Base-by-base conservation (phyloP, 2,888 invertebrate species). In the Drosophila barbarae region DNA sequence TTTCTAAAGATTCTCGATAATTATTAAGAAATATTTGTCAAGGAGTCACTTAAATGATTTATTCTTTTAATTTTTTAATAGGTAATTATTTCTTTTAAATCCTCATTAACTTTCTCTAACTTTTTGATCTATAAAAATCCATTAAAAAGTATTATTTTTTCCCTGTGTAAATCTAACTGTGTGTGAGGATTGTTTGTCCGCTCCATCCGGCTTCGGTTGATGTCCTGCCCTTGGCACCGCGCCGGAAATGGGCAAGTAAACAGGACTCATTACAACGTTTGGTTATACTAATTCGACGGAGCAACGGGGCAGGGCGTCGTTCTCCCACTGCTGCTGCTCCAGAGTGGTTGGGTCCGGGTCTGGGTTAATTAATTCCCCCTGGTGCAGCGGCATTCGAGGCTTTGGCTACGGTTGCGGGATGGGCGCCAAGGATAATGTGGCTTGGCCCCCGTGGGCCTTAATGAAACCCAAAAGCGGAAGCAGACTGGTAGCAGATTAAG, bases 201-300 rank as follows among this genome's bases (percentile, higher is more conserved):
- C 32, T 36, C 50, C 73, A 83, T 74, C 74, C 61, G 64, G 74
- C 59, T 53, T 15, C 21, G 47, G 47, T 52, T 51, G 56, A 32
- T 69, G 52, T 38, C 53, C 42, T 51, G 47, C 34, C 38, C 44
- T 60, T 57, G 42, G 57, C 30, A 56, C 71, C 80, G 35, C 70
- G 77, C 77, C 77, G 81, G 83, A 84, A 82, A 81, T 84, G 79
- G 75, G 69, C 84, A 84, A 84, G 81, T 81, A 81, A 84, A 81
- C 82, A 79, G 69, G 80, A 79, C 84, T 77, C 83, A 81, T 84
- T 84, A 82, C 83, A 71, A 65, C 80, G 65, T 82, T 81, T 77
- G 75, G 77, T 65, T 84, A 81, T 84, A 80, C 80, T 81, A 82
- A 81, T 81, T 84, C 83, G 56, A 52, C 47, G 54, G 61, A 49